phyloP scores from a whole-genome alignment of 2,797 vertebrate species.

The Acanthopagrus latus region DNA sequence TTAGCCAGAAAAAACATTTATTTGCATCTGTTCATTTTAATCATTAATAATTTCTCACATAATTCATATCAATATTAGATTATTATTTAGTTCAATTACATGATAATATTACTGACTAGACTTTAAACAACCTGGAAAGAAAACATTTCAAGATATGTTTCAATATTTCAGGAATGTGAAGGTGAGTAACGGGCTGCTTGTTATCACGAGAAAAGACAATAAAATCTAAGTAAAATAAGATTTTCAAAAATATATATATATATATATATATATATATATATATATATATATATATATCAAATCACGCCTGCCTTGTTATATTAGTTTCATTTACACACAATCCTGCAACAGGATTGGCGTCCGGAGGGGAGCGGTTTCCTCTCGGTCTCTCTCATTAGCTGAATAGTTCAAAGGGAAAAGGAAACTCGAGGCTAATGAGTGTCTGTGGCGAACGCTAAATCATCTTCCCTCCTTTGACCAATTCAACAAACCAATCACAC shows the following conservation, averaged over 20 bases:
- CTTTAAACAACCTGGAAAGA: background rate
- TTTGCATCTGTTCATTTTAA: too few species aligned
- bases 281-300: too few species aligned
- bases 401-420: constrained; percentile 7
- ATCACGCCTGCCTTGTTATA: background rate
- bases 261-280: too few species aligned
- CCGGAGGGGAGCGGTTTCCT: background rate
- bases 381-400: background rate
- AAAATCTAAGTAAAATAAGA: background rate
- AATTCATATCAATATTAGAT: too few species aligned
- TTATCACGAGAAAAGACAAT: too few species aligned
- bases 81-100: too few species aligned
- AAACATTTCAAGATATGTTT: background rate
- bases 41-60: too few species aligned
- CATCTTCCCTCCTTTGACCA: background rate
- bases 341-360: background rate
- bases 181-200: background rate
- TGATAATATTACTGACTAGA: too few species aligned
- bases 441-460: background rate
- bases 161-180: too few species aligned
- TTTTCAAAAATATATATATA: too few species aligned
- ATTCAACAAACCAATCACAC: background rate
- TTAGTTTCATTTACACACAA: background rate
- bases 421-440: constrained; percentile 7
- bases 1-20: too few species aligned